phyloP scores from a whole-genome alignment of 2,888 invertebrate species.

The Calameuta pallipes region DNA sequence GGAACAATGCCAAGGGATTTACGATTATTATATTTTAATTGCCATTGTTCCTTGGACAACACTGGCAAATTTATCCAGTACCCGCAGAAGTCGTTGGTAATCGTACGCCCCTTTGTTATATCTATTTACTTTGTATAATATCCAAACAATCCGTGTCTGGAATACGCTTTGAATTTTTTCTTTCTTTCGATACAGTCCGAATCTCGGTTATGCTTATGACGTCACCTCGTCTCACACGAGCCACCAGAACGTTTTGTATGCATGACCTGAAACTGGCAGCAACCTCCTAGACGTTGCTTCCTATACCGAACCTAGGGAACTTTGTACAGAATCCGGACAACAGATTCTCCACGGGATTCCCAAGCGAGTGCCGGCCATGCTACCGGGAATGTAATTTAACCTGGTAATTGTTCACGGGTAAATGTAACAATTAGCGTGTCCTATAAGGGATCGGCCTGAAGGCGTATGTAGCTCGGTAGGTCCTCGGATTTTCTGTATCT shows the following conservation, averaged over 20 bases:
- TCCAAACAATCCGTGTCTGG: background rate
- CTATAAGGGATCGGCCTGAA: too few species aligned
- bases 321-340: background rate
- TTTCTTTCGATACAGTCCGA: background rate
- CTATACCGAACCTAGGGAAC: background rate
- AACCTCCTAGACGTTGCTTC: background rate
- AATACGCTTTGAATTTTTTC: background rate
- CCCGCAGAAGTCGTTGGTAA: too few species aligned
- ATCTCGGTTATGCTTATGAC: background rate
- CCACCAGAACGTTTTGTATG: slow-evolving; percentile 34
- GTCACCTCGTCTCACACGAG: background rate
- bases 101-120: too few species aligned
- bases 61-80: too few species aligned
- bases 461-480: too few species aligned
- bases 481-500: too few species aligned
- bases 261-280: slow-evolving; percentile 18
- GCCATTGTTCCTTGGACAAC: too few species aligned
- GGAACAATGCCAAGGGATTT: too few species aligned
- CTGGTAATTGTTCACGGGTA: slow-evolving; percentile 48
- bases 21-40: too few species aligned
- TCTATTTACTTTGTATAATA: too few species aligned
- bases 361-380: slow-evolving; percentile 17
- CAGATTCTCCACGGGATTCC: slow-evolving; percentile 30
- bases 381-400: slow-evolving; percentile 46
- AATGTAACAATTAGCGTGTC: slow-evolving; percentile 49